Conservation (phyloP, 2,113 vertebrate species). For the Ophthalmolycus amberensis region DNA sequence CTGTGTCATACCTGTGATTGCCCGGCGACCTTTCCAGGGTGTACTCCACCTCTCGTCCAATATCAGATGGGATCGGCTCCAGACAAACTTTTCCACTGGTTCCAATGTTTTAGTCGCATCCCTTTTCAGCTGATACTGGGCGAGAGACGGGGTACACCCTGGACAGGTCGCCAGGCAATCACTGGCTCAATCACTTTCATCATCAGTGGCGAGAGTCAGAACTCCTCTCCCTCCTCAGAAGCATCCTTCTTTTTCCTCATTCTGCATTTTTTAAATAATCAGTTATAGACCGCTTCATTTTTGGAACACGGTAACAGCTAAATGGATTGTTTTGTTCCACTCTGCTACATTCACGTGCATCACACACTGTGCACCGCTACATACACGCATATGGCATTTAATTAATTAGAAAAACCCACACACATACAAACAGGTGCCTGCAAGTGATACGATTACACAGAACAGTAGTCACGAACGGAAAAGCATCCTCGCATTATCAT, state of each 20-base stretch:
- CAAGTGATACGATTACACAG: neutral
- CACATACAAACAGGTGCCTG: neutral
- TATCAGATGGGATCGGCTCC: neutral
- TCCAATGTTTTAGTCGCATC: neutral
- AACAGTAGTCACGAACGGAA: neutral
- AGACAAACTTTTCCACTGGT: neutral
- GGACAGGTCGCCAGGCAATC: too few relatives aligned
- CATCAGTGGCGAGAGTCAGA: neutral
- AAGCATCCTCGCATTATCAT: neutral
- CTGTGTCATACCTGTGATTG: neutral
- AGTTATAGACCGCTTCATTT: neutral
- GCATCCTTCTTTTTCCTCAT: neutral
- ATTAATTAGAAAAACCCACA: neutral
- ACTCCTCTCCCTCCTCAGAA: neutral
- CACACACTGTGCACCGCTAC: neutral
- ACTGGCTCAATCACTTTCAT: neutral
- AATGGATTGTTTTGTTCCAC: neutral
- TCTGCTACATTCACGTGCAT: neutral
- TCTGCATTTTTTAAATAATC: neutral
- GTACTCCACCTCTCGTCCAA: neutral
- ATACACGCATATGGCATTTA: neutral
- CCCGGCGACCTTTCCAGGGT: neutral
- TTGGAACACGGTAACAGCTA: neutral
- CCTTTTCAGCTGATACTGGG: neutral
- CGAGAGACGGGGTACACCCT: too few relatives aligned